phyloP scores from a whole-genome alignment of 1,140 invertebrate genomes.

The Drosophila auraria region DNA sequence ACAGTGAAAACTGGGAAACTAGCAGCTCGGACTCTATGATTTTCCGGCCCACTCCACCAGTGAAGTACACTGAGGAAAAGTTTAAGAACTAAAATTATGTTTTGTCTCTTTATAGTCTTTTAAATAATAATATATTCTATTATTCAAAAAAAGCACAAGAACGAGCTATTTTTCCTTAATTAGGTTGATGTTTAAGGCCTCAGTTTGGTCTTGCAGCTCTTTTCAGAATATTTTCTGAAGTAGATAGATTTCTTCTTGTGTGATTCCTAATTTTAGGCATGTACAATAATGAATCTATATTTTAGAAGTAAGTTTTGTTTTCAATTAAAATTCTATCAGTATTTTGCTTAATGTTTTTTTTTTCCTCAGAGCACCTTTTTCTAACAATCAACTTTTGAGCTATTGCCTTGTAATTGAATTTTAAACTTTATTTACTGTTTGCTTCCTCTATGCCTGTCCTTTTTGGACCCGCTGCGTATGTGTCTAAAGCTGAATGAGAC shows the following conservation, averaged over 20 bases:
- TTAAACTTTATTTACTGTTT: conserved; percentile 81
- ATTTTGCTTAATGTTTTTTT: not conserved
- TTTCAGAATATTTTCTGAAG: no score
- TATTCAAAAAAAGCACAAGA: no score
- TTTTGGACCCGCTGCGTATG: not conserved
- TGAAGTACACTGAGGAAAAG: conserved; percentile 13
- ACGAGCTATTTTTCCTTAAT: no score
- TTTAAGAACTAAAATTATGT: no score
- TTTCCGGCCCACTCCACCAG: conserved; percentile 39
- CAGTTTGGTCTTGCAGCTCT: no score
- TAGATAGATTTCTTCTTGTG: no score
- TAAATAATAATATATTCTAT: no score
- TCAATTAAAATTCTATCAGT: not conserved
- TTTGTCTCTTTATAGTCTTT: no score
- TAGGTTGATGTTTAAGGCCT: no score
- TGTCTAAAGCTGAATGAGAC: conserved; percentile 7
- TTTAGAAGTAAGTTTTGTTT: no score
- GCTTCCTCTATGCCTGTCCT: conserved; percentile 11
- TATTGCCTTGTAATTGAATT: conserved; percentile 80
- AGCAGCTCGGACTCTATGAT: conserved; percentile 61
- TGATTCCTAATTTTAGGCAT: no score
- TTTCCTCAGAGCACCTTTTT: conserved; percentile 13
- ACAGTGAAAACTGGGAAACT: conserved; percentile 46
- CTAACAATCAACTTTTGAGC: conserved; percentile 73
- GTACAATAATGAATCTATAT: no score